Conservation (phyloP, 1,140 invertebrate species). For the Pseudomyrmex pallidus region DNA sequence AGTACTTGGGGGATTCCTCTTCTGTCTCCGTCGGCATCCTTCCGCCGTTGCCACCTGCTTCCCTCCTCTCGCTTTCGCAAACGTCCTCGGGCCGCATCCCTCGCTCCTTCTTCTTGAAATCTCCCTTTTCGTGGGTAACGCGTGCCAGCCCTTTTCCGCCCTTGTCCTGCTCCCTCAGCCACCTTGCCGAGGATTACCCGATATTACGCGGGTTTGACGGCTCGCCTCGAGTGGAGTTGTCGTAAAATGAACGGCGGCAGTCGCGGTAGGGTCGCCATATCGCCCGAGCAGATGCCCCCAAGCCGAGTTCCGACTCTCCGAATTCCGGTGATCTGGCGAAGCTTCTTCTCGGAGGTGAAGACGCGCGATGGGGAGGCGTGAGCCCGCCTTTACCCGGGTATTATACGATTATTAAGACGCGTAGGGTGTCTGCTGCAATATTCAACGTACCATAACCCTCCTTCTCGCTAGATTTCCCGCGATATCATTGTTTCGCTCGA, state of each 20-base stretch:
- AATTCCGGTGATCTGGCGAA: slow-evolving; percentile 20
- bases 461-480: not conserved
- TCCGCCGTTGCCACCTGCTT: slow-evolving; percentile 22
- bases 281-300: slow-evolving; percentile 45
- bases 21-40: slow-evolving; percentile 23
- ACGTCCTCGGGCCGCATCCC: not conserved
- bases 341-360: slow-evolving; percentile 28
- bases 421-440: slow-evolving; percentile 25
- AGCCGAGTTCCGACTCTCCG: slow-evolving; percentile 15
- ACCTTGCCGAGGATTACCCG: slow-evolving; percentile 72
- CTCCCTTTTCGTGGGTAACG: slow-evolving; percentile 40
- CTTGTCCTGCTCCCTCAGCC: slow-evolving; percentile 46
- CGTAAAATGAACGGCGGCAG: slow-evolving; percentile 72
- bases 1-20: slow-evolving; percentile 67
- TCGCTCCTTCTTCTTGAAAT: not conserved
- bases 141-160: slow-evolving; percentile 44
- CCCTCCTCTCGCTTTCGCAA: slow-evolving; percentile 5
- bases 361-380: slow-evolving; percentile 43
- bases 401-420: slow-evolving; percentile 69
- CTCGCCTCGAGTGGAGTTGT: slow-evolving; percentile 67
- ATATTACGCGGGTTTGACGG: slow-evolving; percentile 76
- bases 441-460: slow-evolving; percentile 15
- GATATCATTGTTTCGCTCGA: slow-evolving; percentile 40
- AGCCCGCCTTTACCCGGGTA: slow-evolving; percentile 6
- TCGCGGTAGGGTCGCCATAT: slow-evolving; percentile 37